Conservation (phyloP, 2,888 invertebrate species). For the Ypsolopha sequella region DNA sequence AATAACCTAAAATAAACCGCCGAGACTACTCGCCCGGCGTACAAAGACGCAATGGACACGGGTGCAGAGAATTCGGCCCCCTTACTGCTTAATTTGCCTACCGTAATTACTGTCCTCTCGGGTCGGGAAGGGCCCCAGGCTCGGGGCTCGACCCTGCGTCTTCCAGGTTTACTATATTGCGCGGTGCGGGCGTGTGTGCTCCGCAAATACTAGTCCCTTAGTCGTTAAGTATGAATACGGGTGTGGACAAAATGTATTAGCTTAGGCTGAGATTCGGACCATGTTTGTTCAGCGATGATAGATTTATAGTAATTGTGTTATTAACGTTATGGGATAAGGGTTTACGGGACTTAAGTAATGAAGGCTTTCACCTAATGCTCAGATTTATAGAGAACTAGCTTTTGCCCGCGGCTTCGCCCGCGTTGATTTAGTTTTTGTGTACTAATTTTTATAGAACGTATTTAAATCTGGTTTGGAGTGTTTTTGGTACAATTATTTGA, state of each 20-base stretch:
- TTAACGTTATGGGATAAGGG: conserved; percentile 71
- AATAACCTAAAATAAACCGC: conserved; percentile 68
- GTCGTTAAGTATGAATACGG: conserved; percentile 70
- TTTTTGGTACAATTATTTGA: too few relatives aligned
- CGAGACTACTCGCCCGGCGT: conserved; percentile 26
- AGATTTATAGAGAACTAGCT: conserved; percentile 64
- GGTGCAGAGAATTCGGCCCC: conserved; percentile 28
- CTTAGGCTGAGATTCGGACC: conserved; percentile 70
- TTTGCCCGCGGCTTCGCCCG: too few relatives aligned
- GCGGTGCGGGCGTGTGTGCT: conserved; percentile 66
- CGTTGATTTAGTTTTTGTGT: too few relatives aligned
- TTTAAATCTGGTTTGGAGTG: too few relatives aligned
- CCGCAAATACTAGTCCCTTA: conserved; percentile 63
- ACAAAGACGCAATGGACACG: conserved; percentile 58
- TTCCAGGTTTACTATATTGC: conserved; percentile 62
- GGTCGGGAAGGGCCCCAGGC: conserved; percentile 59
- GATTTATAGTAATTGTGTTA: conserved; percentile 72
- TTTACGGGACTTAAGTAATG: conserved; percentile 69
- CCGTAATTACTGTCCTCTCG: conserved; percentile 72
- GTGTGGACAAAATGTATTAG: conserved; percentile 71
- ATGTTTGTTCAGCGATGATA: conserved; percentile 68
- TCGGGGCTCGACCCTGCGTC: conserved; percentile 48
- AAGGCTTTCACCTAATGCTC: conserved; percentile 63
- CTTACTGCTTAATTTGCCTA: conserved; percentile 73
- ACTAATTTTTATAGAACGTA: too few relatives aligned